Evolutionary conservation across 2,113 vertebrate species (phyloP), one percentile per base, ranked within the genome.

Genomic region (Galeopterus variegatus): DNA sequence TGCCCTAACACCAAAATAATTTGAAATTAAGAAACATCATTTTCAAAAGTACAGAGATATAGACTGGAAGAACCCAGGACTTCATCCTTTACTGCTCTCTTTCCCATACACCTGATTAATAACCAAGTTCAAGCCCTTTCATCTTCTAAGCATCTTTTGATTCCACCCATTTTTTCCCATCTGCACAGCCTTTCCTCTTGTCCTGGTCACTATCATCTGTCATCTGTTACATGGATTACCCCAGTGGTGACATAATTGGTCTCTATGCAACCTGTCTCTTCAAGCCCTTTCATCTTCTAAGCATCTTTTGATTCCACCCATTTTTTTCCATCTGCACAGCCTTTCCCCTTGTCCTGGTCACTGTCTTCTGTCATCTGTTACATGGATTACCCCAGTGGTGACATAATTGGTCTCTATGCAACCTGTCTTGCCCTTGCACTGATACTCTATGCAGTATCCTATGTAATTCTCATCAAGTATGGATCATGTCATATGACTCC

Each of bases 41-140:
- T 94, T 94, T 70, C 54, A 96, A 96, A 76, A 87, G 77, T 14
- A 23, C 28, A 58, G 15, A 94, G 60, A 80, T 24, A 88, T 0
- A 28, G n/a, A 94, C 28, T 50, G 72, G 23, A 81, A 91, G 45
- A 91, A 64, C 33, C 7, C 31, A 64, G 24, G 11, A 75, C 50
- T 41, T 75, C 65, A 33, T 54, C 31, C n/a, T 58, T 72, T 31
- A 76, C 31, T 58, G 5, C 23, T 80, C 9, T 83, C 64, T 90
- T 56, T 69, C 67, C 36, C 45, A 92, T 6, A 86, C 17, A 65
- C 58, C 52, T 21, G 11, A 79, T 21, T 73, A 33, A 84, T 6
- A 73, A 62, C 18, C 41, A 90, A 87, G 52, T 72, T 87, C 26
- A 11, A 77, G 2, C 3, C 26, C 52, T 90, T 67, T 24, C 45